Evolutionary conservation across 2,888 invertebrate genomes (phyloP).

Genomic region (Candidula unifasciata): DNA sequence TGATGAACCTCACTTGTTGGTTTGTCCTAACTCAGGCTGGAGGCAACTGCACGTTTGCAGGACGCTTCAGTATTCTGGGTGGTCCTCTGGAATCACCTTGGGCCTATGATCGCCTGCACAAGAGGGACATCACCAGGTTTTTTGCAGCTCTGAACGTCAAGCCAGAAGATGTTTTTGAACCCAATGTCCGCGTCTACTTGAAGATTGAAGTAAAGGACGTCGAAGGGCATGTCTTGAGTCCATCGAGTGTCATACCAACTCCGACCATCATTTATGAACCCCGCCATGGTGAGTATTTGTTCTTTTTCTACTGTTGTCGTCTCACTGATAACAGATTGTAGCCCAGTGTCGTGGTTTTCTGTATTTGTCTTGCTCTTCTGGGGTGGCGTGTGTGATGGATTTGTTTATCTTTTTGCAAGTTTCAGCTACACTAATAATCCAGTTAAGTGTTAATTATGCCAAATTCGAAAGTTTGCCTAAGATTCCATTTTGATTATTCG

Average conservation of each 20-base stretch:
- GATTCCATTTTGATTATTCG: no score
- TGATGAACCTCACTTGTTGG: not conserved
- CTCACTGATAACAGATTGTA: not conserved
- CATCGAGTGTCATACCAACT: slow-evolving; percentile 12
- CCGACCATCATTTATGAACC: slow-evolving; percentile 53
- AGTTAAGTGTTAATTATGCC: no score
- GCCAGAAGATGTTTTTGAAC: slow-evolving; percentile 55
- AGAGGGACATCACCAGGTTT: slow-evolving; percentile 53
- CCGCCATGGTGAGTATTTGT: slow-evolving; percentile 45
- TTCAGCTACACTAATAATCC: no score
- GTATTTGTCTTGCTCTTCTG: not conserved
- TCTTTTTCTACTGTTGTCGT: not conserved
- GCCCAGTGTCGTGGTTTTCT: not conserved
- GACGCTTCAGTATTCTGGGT: slow-evolving; percentile 54
- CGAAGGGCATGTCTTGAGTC: slow-evolving; percentile 42
- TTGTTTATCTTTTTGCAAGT: no score
- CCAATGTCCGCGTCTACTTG: slow-evolving; percentile 47
- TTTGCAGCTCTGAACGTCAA: slow-evolving; percentile 38
- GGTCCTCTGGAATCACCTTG: slow-evolving; percentile 57
- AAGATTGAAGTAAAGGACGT: slow-evolving; percentile 53
- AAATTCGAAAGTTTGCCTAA: no score
- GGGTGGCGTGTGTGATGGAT: no score
- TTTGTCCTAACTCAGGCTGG: not conserved
- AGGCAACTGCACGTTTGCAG: slow-evolving; percentile 17
- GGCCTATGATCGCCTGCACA: slow-evolving; percentile 57